Evolutionary conservation across 2,797 vertebrate species (phyloP), one percentile per base, ranked within the genome.

Genomic region (Pitangus sulphuratus): DNA sequence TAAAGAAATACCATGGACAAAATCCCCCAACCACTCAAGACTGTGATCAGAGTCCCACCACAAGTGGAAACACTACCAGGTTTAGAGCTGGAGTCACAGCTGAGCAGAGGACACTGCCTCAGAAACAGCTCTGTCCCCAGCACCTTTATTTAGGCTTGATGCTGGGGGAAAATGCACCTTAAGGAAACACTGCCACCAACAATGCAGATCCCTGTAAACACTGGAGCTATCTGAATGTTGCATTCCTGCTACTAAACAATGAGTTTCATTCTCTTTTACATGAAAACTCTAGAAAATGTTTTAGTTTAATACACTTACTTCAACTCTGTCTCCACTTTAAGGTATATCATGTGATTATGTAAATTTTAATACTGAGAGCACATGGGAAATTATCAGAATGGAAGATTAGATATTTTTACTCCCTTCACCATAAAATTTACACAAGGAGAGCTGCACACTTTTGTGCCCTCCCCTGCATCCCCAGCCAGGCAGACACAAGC

Each of bases 341-440:
- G 18, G n/a, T 33, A 58, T 15, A 21, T 42, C 33, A 40, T 9
- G 7, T 2, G 7, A 69, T 48, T 17, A 57, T 2, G 0, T 15
- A 24, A 42, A 6, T 60, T 82, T 45, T 42, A 48, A 66, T 26
- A 37, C 3, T 42, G n/a, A 7, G 21, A 61, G 12, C 8, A 42
- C 15, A 12, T 7, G 13, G 40, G 48, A 74, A 74, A 62, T 33
- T 10, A 25, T n/a, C 35, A 40, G 39, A 69, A 28, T 17, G 35
- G 24, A 62, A 87, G 12, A 20, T 66, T 18, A 84, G n/a, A 1
- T 44, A 22, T 66, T 89, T 58, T 74, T 70, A 39, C 39, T 75
- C 22, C 40, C 7, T 70, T 70, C 12, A 37, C 20, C 8, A 61
- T 33, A 22, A 40, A 11, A 65, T 11, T 14, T 48, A 53, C 39